Evolutionary conservation across 64 coral and sea anemone species (phyloP), one percentile per base, ranked within the genome.

Genomic region (Pocillopora verrucosa): DNA sequence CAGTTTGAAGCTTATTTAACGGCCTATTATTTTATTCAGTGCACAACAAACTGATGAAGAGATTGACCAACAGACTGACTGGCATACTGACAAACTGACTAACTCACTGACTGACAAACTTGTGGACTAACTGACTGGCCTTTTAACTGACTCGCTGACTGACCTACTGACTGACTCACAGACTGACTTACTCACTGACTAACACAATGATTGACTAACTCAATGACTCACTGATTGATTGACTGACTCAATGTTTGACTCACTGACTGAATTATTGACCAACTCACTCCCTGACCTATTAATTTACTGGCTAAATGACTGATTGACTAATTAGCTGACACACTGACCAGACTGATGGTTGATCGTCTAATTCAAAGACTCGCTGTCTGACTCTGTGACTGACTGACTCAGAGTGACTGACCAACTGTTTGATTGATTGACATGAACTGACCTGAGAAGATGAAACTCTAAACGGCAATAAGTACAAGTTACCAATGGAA

Each of bases 401-500:
- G 10, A 70, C 25, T 70, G 22, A 70, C n/a, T 70, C 17, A 68
- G 65, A n/a, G 4, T 69, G 65, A 26, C 1, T 70, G 67, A 19
- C 2, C 22, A 19, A 9, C 10, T 37, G 36, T 1, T 16, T 76
- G 26, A 78, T 61, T 59, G 25, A 19, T 10, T 68, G 14, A 22
- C 22, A 56, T 13, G 16, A 51, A 57, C 73, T 87, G 24, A 98
- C 92, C 68, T 90, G 16, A 88, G 84, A 1, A 98, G 87, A 85
- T 94, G 92, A 45, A 98, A 94, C 76, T 94, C 92, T 38, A 98
- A 81, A 2, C 96, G 86, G 73, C 95, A 98, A 22, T 92, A 98
- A 1, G 89, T 94, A 59, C 95, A 98, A 12, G 89, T 90, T 13
- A 94, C 92, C 56, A 94, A 69, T 13, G 95, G 95, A 65, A 77